Percentiles rank a stretch among this genome's conserved stretches.
Evolutionary conservation across 2,113 vertebrate species (phyloP).

Genomic region (Poecile atricapillus): DNA sequence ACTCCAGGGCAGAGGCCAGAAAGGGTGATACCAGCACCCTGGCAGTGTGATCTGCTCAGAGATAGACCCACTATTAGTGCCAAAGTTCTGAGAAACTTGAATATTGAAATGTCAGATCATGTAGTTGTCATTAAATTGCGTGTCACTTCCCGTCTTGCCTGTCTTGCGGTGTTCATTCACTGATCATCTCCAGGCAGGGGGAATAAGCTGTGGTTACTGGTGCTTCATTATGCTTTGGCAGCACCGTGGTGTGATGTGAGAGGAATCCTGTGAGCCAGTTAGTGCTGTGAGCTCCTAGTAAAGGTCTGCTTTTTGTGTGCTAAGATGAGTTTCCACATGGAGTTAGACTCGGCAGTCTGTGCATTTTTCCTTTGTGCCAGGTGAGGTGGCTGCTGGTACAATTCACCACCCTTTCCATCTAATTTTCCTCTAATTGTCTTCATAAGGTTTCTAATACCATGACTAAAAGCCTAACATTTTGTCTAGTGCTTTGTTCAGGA

Average conservation of each 20-base stretch:
- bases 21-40: not conserved
- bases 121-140: not conserved
- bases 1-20: not conserved
- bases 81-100: not conserved
- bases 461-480: not conserved
- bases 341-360: not conserved
- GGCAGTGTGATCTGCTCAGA: not conserved
- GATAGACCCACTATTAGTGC: not conserved
- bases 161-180: not conserved
- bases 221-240: not conserved
- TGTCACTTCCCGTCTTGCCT: not conserved
- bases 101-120: not conserved
- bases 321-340: not conserved
- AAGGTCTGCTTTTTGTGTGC: not conserved
- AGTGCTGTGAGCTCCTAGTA: not conserved
- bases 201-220: not conserved
- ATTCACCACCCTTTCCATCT: not conserved
- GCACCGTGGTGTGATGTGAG: not conserved
- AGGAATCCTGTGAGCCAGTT: not conserved
- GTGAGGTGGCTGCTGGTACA: not conserved
- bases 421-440: not conserved
- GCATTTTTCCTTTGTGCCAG: not conserved
- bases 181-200: not conserved
- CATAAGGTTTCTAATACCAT: not conserved
- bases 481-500: not conserved